These are phyloP conservation scores for Troglohyphantes excavatus DNA, from an alignment of 2,888 invertebrate species.

Conservation along the genomic window DNA sequence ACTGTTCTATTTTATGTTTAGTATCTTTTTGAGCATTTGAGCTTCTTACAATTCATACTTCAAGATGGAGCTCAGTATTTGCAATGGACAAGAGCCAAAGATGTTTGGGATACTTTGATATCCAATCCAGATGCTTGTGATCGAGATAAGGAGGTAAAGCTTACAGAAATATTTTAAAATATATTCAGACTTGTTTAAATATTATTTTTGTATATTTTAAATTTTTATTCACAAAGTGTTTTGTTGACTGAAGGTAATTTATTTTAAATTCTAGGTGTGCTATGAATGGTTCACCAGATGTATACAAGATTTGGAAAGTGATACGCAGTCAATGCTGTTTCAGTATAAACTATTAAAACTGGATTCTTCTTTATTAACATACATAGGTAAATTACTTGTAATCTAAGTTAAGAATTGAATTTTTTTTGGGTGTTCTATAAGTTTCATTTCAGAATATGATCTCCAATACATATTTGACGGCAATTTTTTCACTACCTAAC, in stretches of 20 bases:
- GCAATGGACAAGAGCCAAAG: conserved; percentile 83
- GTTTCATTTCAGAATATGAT: too few relatives aligned
- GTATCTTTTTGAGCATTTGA: conserved; percentile 83
- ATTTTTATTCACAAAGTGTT: background rate
- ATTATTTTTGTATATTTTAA: conserved; percentile 9
- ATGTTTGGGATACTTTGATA: conserved; percentile 84
- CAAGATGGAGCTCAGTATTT: conserved; percentile 84
- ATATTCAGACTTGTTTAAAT: background rate
- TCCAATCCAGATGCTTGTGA: conserved; percentile 83
- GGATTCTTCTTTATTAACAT: conserved; percentile 83
- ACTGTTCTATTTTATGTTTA: conserved; percentile 80
- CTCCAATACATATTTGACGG: too few relatives aligned
- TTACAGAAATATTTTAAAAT: conserved; percentile 37
- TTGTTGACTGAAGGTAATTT: background rate
- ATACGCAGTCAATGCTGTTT: conserved; percentile 83
- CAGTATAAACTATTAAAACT: conserved; percentile 83
- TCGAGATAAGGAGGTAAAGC: conserved; percentile 83
- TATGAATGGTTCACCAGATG: conserved; percentile 84
- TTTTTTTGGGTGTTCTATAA: too few relatives aligned
- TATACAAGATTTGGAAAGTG: conserved; percentile 83
- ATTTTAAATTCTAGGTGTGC: conserved; percentile 80
- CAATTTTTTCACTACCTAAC: too few relatives aligned
- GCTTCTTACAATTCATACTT: conserved; percentile 84
- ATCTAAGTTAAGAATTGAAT: too few relatives aligned
- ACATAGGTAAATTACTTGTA: conserved; percentile 82